These are phyloP conservation scores for Theretra japonica DNA, from an alignment of 2,888 invertebrate species.

Conservation along the genomic window DNA sequence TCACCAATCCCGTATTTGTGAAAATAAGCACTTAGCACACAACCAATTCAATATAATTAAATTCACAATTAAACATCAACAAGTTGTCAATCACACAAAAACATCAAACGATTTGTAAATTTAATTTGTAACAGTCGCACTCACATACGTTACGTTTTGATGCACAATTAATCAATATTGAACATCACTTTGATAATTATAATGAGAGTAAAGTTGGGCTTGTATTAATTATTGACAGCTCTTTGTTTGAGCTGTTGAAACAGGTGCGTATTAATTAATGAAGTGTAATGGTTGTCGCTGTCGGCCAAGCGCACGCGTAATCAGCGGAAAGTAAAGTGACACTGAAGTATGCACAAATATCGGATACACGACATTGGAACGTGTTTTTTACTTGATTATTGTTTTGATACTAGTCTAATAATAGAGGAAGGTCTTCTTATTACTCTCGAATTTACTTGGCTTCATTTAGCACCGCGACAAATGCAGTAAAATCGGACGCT, in stretches of 20 bases:
- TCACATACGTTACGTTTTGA: not conserved
- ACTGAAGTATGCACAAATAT: slow-evolving; percentile 1
- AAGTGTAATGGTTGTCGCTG: slow-evolving; percentile 4
- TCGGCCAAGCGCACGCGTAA: slow-evolving; percentile 31
- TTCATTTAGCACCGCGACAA: too few species aligned
- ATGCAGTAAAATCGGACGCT: too few species aligned
- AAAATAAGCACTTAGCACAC: too few species aligned
- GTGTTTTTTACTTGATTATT: not conserved
- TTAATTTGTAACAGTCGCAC: not conserved
- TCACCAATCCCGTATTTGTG: too few species aligned
- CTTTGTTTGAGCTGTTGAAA: not conserved
- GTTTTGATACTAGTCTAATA: not conserved
- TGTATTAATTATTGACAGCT: not conserved
- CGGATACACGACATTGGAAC: not conserved
- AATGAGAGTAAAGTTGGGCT: not conserved
- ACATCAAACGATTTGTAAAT: too few species aligned
- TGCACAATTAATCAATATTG: not conserved
- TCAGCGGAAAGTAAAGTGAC: slow-evolving; percentile 32
- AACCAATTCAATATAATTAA: too few species aligned
- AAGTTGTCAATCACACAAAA: too few species aligned
- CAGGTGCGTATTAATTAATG: not conserved
- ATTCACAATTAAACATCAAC: too few species aligned
- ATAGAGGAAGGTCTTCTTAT: not conserved
- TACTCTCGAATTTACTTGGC: too few species aligned
- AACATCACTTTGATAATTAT: not conserved